Evolutionary conservation across 2,797 vertebrate species (phyloP), one percentile per base, ranked within the genome.

Genomic region (Pachyuromys duprasi): DNA sequence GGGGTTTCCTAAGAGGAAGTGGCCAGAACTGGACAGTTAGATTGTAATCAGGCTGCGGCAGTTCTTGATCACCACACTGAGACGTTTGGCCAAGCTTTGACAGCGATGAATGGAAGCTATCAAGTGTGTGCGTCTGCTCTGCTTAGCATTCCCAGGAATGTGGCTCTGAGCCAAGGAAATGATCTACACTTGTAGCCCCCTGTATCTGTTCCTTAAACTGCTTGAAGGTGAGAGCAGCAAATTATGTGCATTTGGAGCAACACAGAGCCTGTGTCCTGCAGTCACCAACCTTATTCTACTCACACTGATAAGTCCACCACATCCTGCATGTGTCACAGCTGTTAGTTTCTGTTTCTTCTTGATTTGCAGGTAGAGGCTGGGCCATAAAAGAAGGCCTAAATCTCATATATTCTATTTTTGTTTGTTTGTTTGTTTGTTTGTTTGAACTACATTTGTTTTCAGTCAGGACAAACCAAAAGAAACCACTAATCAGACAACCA

Each of bases 91-190:
- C 3, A 26, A 31, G 42, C 45, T 49, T 69, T 93, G 60, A 57
- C 74, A 60, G 36, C 15, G n/a, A 45, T 22, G 11, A 18, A 55
- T 49, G 49, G 60, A 53, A 92, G 57, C 60, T 76, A 18, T 20
- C 53, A 67, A 70, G 31, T 8, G 0, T 13, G 5, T 33, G 22
- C 31, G 49, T 8, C 15, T 39, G 17, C 18, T 24, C 15, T 63
- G n/a, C 53, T 90, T 18, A 31, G 60, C 36, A 72, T 4, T 76
- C 82, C 69, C 55, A 31, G 5, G n/a, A 36, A 65, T 0, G 4
- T 63, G 65, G 42, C 17, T 95, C 70, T 80, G 72, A 95, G 81
- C 26, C 42, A 93, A 31, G 62, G 57, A 92, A 81, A 90, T 45
- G 45, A 80, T 72, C 57, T 67, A 55, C 8, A 53, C 18, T 33